Base-by-base conservation (phyloP, 2,113 vertebrate species). In the Irena cyanogastra region DNA sequence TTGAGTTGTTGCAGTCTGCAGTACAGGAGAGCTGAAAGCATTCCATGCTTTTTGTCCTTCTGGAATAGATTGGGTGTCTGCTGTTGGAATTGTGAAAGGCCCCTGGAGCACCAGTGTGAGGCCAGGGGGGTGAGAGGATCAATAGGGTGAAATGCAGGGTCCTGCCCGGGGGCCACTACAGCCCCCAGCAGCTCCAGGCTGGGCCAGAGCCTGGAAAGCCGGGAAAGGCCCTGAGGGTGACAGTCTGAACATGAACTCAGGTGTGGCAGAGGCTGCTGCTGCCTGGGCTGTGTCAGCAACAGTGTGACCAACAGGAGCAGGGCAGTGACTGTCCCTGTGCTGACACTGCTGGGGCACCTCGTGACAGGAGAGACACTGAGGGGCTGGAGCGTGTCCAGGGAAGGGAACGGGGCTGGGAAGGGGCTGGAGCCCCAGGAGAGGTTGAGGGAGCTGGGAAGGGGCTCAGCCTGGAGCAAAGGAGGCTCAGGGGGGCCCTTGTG, bases 41-140 rank as follows among this genome's bases (percentile, higher is more conserved):
- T 31, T 22, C 37, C 5, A 4, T 49, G 35, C 12, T 6, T 53
- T 72, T 35, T 65, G 22, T 26, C 27, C 28, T 27, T 27, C 37
- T 31, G 11, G 28, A 66, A 15, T 0, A 22, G 54, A 0, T 10
- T 21, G 28, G 9, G 18, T 6, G 9, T 13, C n/a, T 53, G 41
- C 35, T 56, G 0, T 2, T 47, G 76, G 31, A 23, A 9, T 7
- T 31, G 26, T 23, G 33, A 65, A 74, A 30, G 45, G n/a, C 3
- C 33, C n/a, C 44, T 39, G n/a, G 16, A 39, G 42, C 39, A 35
- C 17, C n/a, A 17, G 44, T 11, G 3, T 2, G 6, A 60, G 47
- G 37, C 41, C 20, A 6, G 0, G 49, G 27, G 57, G 0, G 5
- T 89, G 72, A 8, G 30, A 57, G 52, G n/a, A 11, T 41, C 56